Conservation (phyloP, 2,113 vertebrate species). For the Callorhinus ursinus region DNA sequence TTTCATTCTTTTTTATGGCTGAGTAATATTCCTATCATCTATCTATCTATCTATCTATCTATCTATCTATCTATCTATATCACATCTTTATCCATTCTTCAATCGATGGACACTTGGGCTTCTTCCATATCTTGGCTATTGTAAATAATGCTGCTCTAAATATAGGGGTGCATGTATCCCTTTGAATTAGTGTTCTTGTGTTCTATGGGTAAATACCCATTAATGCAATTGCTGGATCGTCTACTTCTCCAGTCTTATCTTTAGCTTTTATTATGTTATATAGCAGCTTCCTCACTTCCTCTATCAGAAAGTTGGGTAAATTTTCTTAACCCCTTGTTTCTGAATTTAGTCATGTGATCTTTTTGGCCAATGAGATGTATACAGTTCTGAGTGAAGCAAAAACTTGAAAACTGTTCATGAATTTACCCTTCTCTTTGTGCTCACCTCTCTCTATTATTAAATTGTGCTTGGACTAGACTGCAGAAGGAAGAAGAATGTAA, state of each 20-base stretch:
- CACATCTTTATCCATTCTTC: too few species aligned
- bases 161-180: background rate
- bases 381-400: background rate
- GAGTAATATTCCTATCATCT: too few species aligned
- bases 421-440: background rate
- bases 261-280: background rate
- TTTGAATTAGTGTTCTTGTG: background rate
- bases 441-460: background rate
- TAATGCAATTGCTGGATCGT: background rate
- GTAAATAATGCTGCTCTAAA: background rate
- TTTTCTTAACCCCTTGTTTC: background rate
- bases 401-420: background rate
- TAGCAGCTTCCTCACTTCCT: background rate
- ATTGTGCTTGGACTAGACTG: background rate
- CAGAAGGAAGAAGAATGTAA: background rate
- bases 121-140: background rate
- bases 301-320: background rate
- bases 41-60: too few species aligned
- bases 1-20: too few species aligned
- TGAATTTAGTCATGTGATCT: background rate
- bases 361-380: background rate
- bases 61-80: too few species aligned
- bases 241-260: background rate
- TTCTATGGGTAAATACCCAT: background rate
- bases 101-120: too few species aligned